A percentile compares a stretch with the other conserved stretches of the same genome.
Evolutionary conservation across 1,140 invertebrate species (phyloP).

Genomic region (Apis mellifera): Amel_HAv3.1 CM009936.2:9859501-9860000

Average conservation of each 20-base stretch:
- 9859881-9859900: neutral
- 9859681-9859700: neutral
- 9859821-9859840: neutral
- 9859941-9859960: slow-evolving; percentile 7
- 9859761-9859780: neutral
- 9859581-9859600: neutral
- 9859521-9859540: neutral
- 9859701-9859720: neutral
- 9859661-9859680: neutral
- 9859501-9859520: too few relatives aligned
- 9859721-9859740: too few relatives aligned
- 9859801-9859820: neutral
- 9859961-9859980: slow-evolving; percentile 3
- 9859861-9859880: neutral
- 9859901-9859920: neutral
- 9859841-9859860: too few relatives aligned
- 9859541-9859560: neutral
- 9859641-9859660: neutral
- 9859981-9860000: neutral
- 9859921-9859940: neutral
- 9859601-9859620: neutral
- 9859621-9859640: neutral
- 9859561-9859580: neutral
- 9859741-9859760: neutral
- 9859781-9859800: too few relatives aligned